Evolutionary conservation across 2,888 invertebrate genomes (phyloP), one percentile per base, ranked within the genome.

Genomic region (Lasioglossum zephyrum): DNA sequence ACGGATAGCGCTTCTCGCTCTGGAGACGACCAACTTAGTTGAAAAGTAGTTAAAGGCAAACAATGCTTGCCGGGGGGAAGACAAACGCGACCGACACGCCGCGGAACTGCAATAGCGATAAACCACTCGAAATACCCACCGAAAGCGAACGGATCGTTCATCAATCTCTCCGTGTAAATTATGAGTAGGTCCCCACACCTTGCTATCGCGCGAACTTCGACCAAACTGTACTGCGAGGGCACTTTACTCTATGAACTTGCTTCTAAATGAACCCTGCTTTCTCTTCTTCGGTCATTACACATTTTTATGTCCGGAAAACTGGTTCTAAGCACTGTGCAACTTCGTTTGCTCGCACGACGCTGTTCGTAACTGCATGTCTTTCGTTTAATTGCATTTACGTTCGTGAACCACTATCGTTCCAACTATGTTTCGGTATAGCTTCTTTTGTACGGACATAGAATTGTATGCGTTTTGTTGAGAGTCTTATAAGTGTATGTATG

Each of bases 31-130:
- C 31, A 63, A 63, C 60, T 63, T 63, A 63, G 60, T 63, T 63
- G 60, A 63, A 63, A 63, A 63, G 60, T 63, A 63, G 60, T 63
- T 63, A 63, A 63, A 63, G 31, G 16, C 60, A 63, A 63, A 31
- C 60, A 63, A 63, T 63, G 31, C 31, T 63, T 31, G 60, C 31
- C 4, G 13, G 13, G 60, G 60, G 60, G 26, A 39, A 77, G 69
- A 77, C 9, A 53, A 69, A 66, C 69, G 26, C 5, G n/a, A 39
- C 16, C 39, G n/a, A 53, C n/a, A 39, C 8, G 26, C n/a, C 3
- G 13, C 66, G 49, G 36, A 53, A 77, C 69, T 53, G 49, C 47
- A 53, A 53, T 53, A 49, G 39, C 77, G 53, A 77, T 69, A 77
- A 69, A 77, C n/a, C 77, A 77, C 49, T 66, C n/a, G 39, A 44